These are phyloP conservation scores for Hucho hucho DNA, from an alignment of 2,113 vertebrate species.

Conservation along the genomic window DNA sequence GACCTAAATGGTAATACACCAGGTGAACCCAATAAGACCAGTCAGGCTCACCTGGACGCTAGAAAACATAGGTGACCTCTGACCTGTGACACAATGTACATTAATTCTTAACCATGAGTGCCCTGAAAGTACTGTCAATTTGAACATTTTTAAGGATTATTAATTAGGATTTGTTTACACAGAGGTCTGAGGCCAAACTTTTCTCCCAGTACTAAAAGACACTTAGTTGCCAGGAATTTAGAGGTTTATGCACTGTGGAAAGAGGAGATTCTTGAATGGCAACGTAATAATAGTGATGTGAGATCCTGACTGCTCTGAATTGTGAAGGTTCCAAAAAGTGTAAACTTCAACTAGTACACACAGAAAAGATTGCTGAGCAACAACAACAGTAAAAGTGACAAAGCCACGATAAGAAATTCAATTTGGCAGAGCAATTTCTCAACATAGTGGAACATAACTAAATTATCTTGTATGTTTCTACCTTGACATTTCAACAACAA, in stretches of 20 bases:
- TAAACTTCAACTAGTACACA: conserved; percentile 26
- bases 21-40: too few species aligned
- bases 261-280: conserved; percentile 24
- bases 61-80: too few species aligned
- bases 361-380: conserved; percentile 18
- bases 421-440: conserved; percentile 38
- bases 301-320: neutral
- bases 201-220: too few species aligned
- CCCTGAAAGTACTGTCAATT: neutral
- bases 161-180: neutral
- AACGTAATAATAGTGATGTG: conserved; percentile 15
- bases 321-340: neutral
- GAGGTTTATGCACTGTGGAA: conserved; percentile 20
- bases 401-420: conserved; percentile 32
- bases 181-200: too few species aligned
- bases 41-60: too few species aligned
- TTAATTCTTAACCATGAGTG: neutral
- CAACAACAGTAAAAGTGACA: conserved; percentile 24
- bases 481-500: conserved; percentile 43
- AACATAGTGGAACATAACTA: conserved; percentile 22
- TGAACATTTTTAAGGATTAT: neutral
- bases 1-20: too few species aligned
- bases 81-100: neutral
- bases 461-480: conserved; percentile 30
- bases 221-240: conserved; percentile 24